A percentile compares a stretch with the other conserved stretches of the same genome.
phyloP scores from a whole-genome alignment of 2,797 vertebrate genomes.

The Ceryle rudis region DNA sequence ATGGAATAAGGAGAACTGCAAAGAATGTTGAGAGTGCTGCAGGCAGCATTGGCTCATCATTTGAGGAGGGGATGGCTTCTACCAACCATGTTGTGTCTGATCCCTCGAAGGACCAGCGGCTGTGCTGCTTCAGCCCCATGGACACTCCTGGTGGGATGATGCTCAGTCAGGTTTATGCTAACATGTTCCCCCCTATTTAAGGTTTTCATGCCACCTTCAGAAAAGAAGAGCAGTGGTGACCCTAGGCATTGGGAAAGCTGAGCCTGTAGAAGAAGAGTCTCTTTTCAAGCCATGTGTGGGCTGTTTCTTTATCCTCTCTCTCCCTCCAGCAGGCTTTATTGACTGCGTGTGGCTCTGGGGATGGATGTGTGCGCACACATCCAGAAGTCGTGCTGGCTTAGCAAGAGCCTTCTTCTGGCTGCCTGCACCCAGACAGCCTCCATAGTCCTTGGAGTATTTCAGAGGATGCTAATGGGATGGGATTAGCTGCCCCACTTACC shows the following conservation, averaged over 20 bases:
- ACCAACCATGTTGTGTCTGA: accelerated
- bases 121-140: background rate
- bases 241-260: background rate
- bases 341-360: background rate
- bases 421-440: background rate
- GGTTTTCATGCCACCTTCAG: background rate
- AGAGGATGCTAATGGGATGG: conserved; percentile 23
- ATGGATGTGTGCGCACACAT: background rate
- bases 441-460: background rate
- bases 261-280: background rate
- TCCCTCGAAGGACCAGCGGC: background rate
- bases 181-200: accelerated
- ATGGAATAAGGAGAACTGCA: background rate
- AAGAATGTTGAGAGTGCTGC: background rate
- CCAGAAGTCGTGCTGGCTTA: background rate
- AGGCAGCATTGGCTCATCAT: background rate
- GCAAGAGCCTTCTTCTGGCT: background rate
- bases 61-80: background rate
- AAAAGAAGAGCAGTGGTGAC: background rate
- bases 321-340: background rate
- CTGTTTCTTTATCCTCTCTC: conserved; percentile 4
- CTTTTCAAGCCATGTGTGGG: accelerated
- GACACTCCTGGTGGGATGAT: background rate
- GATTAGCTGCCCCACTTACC: conserved; percentile 25
- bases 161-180: background rate